Conservation (phyloP, 2,113 vertebrate species). For the Heterotilapia buettikoferi region DNA sequence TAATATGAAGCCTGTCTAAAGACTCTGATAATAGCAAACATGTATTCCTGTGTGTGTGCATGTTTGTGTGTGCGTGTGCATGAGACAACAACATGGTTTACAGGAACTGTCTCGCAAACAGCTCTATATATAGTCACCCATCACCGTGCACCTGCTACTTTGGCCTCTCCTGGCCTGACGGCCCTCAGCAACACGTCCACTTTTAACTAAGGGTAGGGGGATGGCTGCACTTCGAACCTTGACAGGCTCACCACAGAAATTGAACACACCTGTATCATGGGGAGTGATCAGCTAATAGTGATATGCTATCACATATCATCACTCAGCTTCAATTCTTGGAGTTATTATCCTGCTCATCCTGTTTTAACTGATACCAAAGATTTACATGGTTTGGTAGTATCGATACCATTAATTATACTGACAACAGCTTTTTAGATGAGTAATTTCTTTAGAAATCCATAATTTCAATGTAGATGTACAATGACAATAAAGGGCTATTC, state of each 20-base stretch:
- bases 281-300: not conserved
- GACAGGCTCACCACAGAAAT: not conserved
- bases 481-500: accelerated
- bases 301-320: not conserved
- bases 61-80: not conserved
- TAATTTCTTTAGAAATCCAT: not conserved
- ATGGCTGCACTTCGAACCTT: not conserved
- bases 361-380: not conserved
- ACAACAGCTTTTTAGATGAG: not conserved
- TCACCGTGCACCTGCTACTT: slow-evolving; percentile 53
- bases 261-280: not conserved
- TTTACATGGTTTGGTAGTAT: not conserved
- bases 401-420: not conserved
- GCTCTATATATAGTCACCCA: slow-evolving; percentile 57
- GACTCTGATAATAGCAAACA: not conserved
- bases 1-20: not conserved
- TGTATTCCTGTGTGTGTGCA: not conserved
- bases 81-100: slow-evolving; percentile 8
- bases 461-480: not conserved
- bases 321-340: not conserved
- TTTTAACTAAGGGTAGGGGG: slow-evolving; percentile 25
- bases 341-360: not conserved
- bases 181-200: slow-evolving; percentile 59
- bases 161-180: not conserved
- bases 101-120: slow-evolving; percentile 36